Evolutionary conservation across 2,113 vertebrate species (phyloP).

Genomic region (Helogale parvula): DNA sequence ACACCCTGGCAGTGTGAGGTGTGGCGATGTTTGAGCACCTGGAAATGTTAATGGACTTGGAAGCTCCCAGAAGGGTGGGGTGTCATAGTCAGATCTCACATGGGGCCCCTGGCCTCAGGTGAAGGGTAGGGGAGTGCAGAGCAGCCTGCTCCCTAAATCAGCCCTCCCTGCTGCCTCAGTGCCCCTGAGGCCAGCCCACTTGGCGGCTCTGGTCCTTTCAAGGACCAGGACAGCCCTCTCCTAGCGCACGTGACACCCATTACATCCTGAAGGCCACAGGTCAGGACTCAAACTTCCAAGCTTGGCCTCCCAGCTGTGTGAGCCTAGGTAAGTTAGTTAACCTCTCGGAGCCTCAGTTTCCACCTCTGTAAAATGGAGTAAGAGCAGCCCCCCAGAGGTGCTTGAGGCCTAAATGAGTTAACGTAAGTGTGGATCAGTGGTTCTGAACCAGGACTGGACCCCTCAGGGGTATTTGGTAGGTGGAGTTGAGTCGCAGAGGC

Average conservation of each 20-base stretch:
- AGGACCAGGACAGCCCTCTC: background rate
- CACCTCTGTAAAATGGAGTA: background rate
- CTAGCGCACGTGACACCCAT: too few relatives aligned
- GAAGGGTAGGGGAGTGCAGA: background rate
- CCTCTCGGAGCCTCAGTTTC: background rate
- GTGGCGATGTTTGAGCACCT: background rate
- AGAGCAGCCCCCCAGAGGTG: too few relatives aligned
- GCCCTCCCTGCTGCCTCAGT: accelerated
- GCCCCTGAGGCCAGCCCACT: background rate
- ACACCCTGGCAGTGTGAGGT: background rate
- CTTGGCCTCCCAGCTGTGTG: background rate
- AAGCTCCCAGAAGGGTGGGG: background rate
- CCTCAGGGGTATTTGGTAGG: background rate
- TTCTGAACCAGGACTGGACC: background rate
- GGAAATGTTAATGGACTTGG: background rate
- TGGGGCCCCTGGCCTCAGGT: too few relatives aligned
- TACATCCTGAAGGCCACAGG: background rate
- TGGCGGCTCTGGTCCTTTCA: background rate
- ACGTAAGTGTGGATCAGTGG: background rate
- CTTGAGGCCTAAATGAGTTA: background rate
- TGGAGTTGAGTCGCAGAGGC: background rate
- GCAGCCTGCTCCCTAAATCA: background rate
- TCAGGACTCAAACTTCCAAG: background rate
- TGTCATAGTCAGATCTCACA: background rate
- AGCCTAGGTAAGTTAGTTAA: background rate